Evolutionary conservation across 2,888 invertebrate species (phyloP).

Genomic region (Leptura quadrifasciata): DNA sequence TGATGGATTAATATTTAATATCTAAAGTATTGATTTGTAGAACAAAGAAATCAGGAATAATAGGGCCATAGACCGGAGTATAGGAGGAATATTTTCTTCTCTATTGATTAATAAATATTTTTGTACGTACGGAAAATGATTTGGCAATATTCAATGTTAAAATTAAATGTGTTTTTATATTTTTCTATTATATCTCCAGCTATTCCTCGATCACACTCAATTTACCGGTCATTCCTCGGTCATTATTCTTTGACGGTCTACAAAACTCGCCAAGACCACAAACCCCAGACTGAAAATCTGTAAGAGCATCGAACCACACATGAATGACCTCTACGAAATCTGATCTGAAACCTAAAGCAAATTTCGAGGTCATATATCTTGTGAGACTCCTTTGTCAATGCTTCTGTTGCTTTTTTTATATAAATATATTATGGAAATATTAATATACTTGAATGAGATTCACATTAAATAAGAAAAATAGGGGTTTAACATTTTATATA

Average conservation of each 20-base stretch:
- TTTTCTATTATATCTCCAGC: no score
- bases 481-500: neutral
- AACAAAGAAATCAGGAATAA: no score
- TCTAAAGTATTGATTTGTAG: no score
- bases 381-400: constrained; percentile 18
- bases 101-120: no score
- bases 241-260: constrained; percentile 8
- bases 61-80: no score
- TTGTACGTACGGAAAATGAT: no score
- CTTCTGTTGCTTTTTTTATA: neutral
- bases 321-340: constrained; percentile 55
- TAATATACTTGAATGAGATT: neutral
- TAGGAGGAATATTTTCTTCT: no score
- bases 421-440: neutral
- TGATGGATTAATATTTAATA: no score
- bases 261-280: constrained; percentile 3
- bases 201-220: no score
- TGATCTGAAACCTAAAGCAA: constrained; percentile 49
- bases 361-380: constrained; percentile 59
- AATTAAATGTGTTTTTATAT: no score
- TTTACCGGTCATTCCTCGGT: neutral
- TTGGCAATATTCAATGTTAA: no score
- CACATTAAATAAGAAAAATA: neutral
- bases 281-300: constrained; percentile 21
- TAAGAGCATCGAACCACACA: constrained; percentile 49